Conservation (phyloP, 2,113 vertebrate species). For the Helogale parvula region DNA sequence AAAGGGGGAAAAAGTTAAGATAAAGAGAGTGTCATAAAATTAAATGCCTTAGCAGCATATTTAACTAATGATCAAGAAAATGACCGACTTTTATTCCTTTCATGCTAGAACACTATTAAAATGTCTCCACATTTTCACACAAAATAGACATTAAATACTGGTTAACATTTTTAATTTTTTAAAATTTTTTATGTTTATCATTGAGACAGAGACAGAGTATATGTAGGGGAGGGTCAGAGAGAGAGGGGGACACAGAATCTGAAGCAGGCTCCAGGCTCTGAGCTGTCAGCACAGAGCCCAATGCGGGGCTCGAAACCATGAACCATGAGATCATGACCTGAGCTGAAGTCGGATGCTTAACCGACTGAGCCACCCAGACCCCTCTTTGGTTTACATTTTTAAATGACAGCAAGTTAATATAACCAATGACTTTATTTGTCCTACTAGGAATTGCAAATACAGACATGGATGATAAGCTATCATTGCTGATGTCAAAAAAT, state of each 20-base stretch:
- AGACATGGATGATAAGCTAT: conserved; percentile 11
- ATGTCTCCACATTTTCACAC: conserved; percentile 31
- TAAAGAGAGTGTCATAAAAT: not conserved
- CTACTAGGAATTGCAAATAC: not conserved
- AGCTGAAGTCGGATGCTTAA: too few species aligned
- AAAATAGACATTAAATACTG: conserved; percentile 41
- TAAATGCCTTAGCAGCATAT: not conserved
- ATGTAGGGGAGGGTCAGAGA: too few species aligned
- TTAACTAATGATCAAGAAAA: conserved; percentile 46
- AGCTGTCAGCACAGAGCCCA: too few species aligned
- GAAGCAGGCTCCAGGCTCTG: too few species aligned
- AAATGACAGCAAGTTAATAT: conserved; percentile 9
- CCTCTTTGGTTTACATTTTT: not conserved
- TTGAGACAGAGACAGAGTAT: too few species aligned
- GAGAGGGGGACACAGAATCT: too few species aligned
- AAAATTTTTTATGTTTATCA: too few species aligned
- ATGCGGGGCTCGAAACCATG: too few species aligned
- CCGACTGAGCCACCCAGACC: too few species aligned
- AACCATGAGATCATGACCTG: too few species aligned
- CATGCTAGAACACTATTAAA: conserved; percentile 40
- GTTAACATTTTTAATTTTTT: not conserved
- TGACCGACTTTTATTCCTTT: not conserved
- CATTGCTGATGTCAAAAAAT: not conserved
- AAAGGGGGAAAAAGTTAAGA: not conserved
- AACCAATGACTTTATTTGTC: not conserved